Evolutionary conservation across 2,888 invertebrate species (phyloP).

Genomic region (Rugalucina vietnamica): DNA sequence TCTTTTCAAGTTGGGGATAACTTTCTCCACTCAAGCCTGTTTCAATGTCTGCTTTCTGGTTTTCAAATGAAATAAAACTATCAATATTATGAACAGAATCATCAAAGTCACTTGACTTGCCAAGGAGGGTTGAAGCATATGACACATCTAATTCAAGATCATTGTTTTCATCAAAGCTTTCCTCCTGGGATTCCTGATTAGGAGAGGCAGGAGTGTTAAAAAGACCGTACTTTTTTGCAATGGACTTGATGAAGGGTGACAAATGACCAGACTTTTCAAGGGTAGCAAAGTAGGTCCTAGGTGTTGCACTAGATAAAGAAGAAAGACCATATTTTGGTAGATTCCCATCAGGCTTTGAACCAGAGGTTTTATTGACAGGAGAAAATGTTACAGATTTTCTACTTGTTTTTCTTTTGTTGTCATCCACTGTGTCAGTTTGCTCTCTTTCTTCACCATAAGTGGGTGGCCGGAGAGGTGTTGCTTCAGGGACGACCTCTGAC

Average conservation of each 20-base stretch:
- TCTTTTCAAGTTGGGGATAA: no score
- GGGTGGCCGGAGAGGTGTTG: neutral
- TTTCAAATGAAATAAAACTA: neutral
- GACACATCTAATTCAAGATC: neutral
- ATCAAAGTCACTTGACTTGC: neutral
- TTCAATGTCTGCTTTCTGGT: no score
- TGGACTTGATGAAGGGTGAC: conserved; percentile 67
- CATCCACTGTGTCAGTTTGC: neutral
- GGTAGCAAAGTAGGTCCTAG: conserved; percentile 55
- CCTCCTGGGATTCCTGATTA: neutral
- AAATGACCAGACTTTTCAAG: conserved; percentile 62
- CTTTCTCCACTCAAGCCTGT: no score
- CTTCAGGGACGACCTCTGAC: conserved; percentile 12
- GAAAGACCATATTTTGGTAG: neutral
- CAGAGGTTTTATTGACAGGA: neutral
- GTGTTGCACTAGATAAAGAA: neutral
- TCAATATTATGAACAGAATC: neutral
- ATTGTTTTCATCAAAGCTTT: neutral
- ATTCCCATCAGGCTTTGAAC: neutral
- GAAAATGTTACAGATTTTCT: conserved; percentile 6
- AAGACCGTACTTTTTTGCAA: conserved; percentile 63
- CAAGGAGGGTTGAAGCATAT: neutral
- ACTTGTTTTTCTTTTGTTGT: neutral
- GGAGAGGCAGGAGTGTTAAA: conserved; percentile 24
- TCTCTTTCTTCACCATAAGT: neutral